Evolutionary conservation across 2,797 vertebrate species (phyloP).

Genomic region (Sebastolobus altivelis): DNA sequence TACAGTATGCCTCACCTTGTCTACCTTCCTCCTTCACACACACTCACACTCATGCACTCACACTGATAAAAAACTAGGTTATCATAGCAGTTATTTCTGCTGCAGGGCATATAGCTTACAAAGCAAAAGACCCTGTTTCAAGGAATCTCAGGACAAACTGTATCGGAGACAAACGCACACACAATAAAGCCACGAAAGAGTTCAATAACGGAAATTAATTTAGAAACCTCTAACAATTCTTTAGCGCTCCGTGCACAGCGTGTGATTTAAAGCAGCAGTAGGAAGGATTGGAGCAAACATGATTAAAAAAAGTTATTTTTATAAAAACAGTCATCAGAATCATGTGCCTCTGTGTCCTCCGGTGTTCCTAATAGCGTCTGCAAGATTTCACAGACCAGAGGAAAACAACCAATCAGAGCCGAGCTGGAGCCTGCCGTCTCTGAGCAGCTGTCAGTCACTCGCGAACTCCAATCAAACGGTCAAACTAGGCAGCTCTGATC

Average conservation of each 20-base stretch:
- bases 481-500: too few relatives aligned
- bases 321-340: too few relatives aligned
- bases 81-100: conserved; percentile 60
- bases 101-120: conserved; percentile 64
- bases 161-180: conserved; percentile 12
- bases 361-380: too few relatives aligned
- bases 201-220: conserved; percentile 19
- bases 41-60: conserved; percentile 23
- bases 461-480: too few relatives aligned
- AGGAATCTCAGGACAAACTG: conserved; percentile 52
- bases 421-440: too few relatives aligned
- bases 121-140: conserved; percentile 60
- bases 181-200: neutral
- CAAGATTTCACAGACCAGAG: too few relatives aligned
- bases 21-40: conserved; percentile 3
- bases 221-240: conserved; percentile 14
- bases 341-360: too few relatives aligned
- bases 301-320: too few relatives aligned
- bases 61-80: conserved; percentile 69
- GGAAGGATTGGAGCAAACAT: too few relatives aligned
- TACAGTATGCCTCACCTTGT: conserved; percentile 5
- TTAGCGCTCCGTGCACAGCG: neutral
- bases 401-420: too few relatives aligned
- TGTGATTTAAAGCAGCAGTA: neutral
- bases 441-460: too few relatives aligned